phyloP scores from a whole-genome alignment of 1,140 invertebrate species.

The Galendromus occidentalis region DNA sequence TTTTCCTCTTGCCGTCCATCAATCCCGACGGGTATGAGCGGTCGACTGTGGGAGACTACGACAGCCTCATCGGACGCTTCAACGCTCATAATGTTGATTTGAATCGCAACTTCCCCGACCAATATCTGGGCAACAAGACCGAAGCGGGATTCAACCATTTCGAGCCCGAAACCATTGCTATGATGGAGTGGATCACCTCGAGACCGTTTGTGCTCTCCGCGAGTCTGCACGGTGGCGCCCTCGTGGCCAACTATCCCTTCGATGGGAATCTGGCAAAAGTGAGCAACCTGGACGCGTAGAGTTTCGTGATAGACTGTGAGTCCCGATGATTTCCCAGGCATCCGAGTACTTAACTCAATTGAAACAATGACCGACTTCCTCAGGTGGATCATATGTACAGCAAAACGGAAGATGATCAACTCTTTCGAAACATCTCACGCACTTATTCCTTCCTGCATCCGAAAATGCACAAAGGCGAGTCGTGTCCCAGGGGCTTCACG shows the following conservation, averaged over 20 bases:
- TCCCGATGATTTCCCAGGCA: too few relatives aligned
- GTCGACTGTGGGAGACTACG: slow-evolving; percentile 42
- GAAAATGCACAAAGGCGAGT: slow-evolving; percentile 53
- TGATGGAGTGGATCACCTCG: slow-evolving; percentile 71
- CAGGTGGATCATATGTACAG: slow-evolving; percentile 24
- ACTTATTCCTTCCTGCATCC: slow-evolving; percentile 64
- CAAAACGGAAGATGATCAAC: slow-evolving; percentile 53
- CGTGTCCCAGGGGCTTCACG: slow-evolving; percentile 35
- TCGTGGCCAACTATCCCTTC: slow-evolving; percentile 84
- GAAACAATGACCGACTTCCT: too few relatives aligned
- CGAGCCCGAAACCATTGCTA: slow-evolving; percentile 68
- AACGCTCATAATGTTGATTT: slow-evolving; percentile 72
- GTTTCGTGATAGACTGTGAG: too few relatives aligned
- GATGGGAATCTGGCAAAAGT: slow-evolving; percentile 40
- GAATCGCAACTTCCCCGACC: slow-evolving; percentile 92
- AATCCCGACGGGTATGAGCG: slow-evolving; percentile 92
- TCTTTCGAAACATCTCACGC: slow-evolving; percentile 60
- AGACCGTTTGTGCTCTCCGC: slow-evolving; percentile 86
- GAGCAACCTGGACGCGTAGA: too few relatives aligned
- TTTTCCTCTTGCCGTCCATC: slow-evolving; percentile 87
- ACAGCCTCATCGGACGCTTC: slow-evolving; percentile 42
- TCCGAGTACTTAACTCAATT: too few relatives aligned
- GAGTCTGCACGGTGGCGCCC: slow-evolving; percentile 79
- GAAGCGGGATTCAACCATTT: slow-evolving; percentile 35
- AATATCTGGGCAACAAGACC: slow-evolving; percentile 39